Evolutionary conservation across 2,888 invertebrate genomes (phyloP), one percentile per base, ranked within the genome.

Genomic region (Melieria picta): DNA sequence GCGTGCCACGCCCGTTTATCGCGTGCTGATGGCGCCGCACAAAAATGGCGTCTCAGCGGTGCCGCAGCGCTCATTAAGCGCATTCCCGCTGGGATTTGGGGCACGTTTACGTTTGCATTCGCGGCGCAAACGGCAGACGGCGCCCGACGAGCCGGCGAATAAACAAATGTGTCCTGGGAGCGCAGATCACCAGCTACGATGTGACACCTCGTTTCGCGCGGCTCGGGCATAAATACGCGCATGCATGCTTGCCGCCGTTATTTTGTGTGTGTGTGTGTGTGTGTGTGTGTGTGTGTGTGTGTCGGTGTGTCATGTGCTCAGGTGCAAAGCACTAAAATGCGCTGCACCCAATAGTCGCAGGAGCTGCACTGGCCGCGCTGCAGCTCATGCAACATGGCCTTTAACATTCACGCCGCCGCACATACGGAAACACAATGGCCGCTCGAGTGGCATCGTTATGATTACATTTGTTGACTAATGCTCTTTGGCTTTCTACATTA

Each of bases 181-280:
- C 60, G 10, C n/a, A 61, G 75, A 78, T 76, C 82, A 77, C 82
- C 82, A 82, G 80, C 80, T 74, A 79, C 75, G 78, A 79, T 76
- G 79, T 81, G 80, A 82, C 82, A 81, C 81, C 80, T 80, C 66
- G 57, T 58, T 45, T 52, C 73, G 48, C 43, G 45, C 45, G 42
- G 52, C 52, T 52, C 13, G 9, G 10, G 52, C 47, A 30, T 30
- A 30, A 30, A 30, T 30, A 30, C 30, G 30, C 30, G 30, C 30
- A 30, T 30, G 30, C 30, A 30, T 1, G 1, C 30, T 30, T 30
- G 30, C 30, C 30, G 30, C 30, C 30, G 30, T 30, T 30, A 30
- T 30, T 30, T 30, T 30, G 30, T 30, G 30, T 30, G 30, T 30
- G 30, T 30, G 30, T 30, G 30, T 30, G 30, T 30, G 30, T 30